phyloP scores from a whole-genome alignment of 2,113 vertebrate species.

The Planiliza haematocheilus region DNA sequence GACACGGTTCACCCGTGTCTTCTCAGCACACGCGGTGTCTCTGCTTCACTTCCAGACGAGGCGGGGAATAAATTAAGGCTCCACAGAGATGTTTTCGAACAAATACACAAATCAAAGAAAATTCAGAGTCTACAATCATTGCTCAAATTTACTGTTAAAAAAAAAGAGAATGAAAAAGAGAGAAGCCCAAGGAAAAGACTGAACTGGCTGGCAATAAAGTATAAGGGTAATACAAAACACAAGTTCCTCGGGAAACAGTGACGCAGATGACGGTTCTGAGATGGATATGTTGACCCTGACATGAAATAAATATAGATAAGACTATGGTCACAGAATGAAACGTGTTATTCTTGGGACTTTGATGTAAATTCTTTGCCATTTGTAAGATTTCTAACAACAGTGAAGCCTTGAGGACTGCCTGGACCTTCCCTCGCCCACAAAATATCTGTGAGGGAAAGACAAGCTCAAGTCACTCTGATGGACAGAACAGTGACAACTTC shows the following conservation, averaged over 20 bases:
- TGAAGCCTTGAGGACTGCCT: too few relatives aligned
- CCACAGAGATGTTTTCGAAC: conserved; percentile 5
- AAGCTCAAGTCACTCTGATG: too few relatives aligned
- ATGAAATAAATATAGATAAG: too few relatives aligned
- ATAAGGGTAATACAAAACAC: background rate
- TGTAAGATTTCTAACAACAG: too few relatives aligned
- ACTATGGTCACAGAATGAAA: too few relatives aligned
- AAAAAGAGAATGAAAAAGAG: background rate
- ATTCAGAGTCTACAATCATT: background rate
- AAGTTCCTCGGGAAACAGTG: too few relatives aligned
- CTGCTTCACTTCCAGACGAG: background rate
- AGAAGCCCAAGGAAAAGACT: background rate
- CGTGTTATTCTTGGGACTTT: too few relatives aligned
- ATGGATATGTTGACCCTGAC: background rate
- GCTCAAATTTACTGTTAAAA: conserved; percentile 6
- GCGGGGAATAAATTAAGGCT: conserved; percentile 2
- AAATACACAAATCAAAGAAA: conserved; percentile 21
- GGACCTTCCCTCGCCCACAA: too few relatives aligned
- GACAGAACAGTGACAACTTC: too few relatives aligned
- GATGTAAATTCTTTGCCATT: too few relatives aligned
- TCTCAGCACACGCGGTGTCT: background rate
- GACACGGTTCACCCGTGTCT: background rate
- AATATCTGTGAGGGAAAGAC: too few relatives aligned
- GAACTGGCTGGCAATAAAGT: background rate
- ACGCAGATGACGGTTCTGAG: too few relatives aligned